Evolutionary conservation across 2,888 invertebrate species (phyloP).

Genomic region (Hypselothyrea guttata): DNA sequence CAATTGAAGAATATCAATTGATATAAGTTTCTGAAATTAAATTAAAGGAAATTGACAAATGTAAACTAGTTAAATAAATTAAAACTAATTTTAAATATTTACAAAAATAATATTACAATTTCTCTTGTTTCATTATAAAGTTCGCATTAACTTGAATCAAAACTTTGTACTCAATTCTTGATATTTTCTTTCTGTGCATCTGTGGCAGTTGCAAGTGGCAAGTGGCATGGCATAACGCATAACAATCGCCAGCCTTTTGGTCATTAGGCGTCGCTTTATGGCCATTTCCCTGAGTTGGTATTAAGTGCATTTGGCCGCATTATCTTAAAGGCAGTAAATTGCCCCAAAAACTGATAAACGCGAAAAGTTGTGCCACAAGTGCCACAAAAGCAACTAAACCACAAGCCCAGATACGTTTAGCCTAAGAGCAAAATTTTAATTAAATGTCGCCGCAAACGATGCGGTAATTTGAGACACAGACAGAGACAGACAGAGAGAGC

Average conservation of each 20-base stretch:
- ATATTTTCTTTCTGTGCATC: slow-evolving; percentile 17
- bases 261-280: slow-evolving; percentile 72
- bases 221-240: slow-evolving; percentile 15
- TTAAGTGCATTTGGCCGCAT: slow-evolving; percentile 64
- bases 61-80: no score
- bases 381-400: slow-evolving; percentile 34
- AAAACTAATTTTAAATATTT: no score
- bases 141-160: no score
- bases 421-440: slow-evolving; percentile 70
- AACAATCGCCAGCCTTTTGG: slow-evolving; percentile 43
- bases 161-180: no score
- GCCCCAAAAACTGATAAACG: slow-evolving; percentile 57
- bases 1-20: no score
- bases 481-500: slow-evolving; percentile 42
- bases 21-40: no score
- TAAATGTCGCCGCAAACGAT: slow-evolving; percentile 78
- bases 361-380: slow-evolving; percentile 12
- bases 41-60: no score
- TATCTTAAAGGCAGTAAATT: slow-evolving; percentile 77
- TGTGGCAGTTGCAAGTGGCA: slow-evolving; percentile 9
- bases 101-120: no score
- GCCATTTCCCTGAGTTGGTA: slow-evolving; percentile 60
- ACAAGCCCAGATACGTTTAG: slow-evolving; percentile 34
- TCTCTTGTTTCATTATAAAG: no score
- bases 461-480: slow-evolving; percentile 67